phyloP scores from a whole-genome alignment of 2,888 invertebrate genomes.

The Cerastis leucographa region DNA sequence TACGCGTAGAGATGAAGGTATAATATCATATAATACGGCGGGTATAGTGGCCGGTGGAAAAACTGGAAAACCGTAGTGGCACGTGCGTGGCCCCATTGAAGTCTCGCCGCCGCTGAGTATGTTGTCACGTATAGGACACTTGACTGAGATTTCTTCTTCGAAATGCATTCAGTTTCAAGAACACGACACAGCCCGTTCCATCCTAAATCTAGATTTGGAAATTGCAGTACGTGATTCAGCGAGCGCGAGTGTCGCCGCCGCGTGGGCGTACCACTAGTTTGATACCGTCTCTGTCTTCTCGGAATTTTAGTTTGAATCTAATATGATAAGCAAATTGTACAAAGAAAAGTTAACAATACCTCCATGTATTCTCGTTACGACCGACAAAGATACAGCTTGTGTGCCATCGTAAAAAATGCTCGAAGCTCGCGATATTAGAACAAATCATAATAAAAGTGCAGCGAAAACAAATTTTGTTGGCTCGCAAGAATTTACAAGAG shows the following conservation, averaged over 20 bases:
- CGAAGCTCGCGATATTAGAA: conserved; percentile 64
- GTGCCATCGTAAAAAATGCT: conserved; percentile 58
- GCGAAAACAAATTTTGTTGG: conserved; percentile 77
- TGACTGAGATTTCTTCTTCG: conserved; percentile 78
- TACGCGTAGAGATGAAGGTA: conserved; percentile 66
- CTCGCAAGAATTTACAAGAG: conserved; percentile 80
- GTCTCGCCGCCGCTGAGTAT: conserved; percentile 74
- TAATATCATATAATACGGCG: conserved; percentile 65
- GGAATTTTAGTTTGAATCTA: conserved; percentile 69
- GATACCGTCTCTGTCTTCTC: conserved; percentile 71
- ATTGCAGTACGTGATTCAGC: conserved; percentile 83
- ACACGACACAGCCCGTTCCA: conserved; percentile 76
- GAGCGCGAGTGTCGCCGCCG: conserved; percentile 55
- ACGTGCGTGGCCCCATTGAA: conserved; percentile 78
- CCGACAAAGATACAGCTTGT: conserved; percentile 52
- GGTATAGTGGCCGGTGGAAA: conserved; percentile 70
- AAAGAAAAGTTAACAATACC: conserved; percentile 62
- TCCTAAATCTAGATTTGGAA: conserved; percentile 85
- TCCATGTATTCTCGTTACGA: conserved; percentile 57
- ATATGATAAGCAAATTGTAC: conserved; percentile 71
- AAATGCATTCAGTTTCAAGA: conserved; percentile 83
- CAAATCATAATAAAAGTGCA: conserved; percentile 71
- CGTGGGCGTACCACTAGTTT: conserved; percentile 77
- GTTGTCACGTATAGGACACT: conserved; percentile 81
- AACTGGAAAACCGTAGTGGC: conserved; percentile 77